These are phyloP conservation scores for Clarias platycephalus DNA, from an alignment of 2,797 vertebrate species.

Conservation along the genomic window DNA sequence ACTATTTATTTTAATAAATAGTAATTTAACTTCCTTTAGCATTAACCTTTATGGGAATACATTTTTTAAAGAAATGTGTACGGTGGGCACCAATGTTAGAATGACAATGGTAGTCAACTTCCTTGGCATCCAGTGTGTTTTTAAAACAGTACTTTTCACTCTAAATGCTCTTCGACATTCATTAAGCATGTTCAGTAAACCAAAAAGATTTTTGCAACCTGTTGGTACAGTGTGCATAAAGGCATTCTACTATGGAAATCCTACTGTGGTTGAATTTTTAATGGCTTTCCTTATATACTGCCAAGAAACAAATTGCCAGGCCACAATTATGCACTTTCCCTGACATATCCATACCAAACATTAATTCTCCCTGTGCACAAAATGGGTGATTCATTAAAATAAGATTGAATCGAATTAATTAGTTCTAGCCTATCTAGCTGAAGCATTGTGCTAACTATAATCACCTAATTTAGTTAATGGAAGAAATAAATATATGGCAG, in stretches of 20 bases:
- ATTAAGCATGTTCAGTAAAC: neutral
- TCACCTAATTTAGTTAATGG: too few species aligned
- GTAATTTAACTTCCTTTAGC: neutral
- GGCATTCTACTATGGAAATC: neutral
- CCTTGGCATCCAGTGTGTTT: neutral
- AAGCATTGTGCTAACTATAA: too few species aligned
- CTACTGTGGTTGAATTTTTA: neutral
- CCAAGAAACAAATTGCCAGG: neutral
- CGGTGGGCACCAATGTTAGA: neutral
- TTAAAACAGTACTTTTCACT: neutral
- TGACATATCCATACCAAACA: constrained; percentile 2
- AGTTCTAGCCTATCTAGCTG: too few species aligned
- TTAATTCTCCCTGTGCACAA: neutral
- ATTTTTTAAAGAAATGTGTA: neutral
- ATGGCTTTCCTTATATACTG: neutral
- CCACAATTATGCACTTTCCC: neutral
- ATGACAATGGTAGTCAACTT: neutral
- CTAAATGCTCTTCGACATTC: neutral
- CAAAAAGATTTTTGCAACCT: neutral
- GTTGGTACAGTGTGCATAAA: neutral
- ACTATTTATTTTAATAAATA: too few species aligned
- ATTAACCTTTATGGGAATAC: neutral
- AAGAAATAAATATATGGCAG: too few species aligned
- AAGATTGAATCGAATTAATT: too few species aligned
- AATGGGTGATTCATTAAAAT: too few species aligned